Conservation (phyloP, 2,888 invertebrate species). For the Dicycla oo region DNA sequence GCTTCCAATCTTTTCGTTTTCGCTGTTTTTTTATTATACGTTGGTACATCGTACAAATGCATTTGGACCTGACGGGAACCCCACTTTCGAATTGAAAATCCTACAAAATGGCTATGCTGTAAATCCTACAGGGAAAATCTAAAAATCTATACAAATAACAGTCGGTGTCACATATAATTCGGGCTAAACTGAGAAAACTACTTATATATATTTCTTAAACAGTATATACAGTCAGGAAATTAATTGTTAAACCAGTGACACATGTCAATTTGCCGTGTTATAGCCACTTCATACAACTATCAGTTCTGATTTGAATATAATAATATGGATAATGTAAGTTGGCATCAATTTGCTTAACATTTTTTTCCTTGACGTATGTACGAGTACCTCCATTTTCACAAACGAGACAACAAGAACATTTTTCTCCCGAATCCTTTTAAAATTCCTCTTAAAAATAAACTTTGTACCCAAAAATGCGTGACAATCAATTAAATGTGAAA, state of each 20-base stretch:
- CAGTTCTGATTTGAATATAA: neutral
- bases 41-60: too few species aligned
- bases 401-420: neutral
- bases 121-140: neutral
- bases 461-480: conserved; percentile 35
- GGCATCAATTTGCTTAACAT: neutral
- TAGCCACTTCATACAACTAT: neutral
- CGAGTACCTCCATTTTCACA: neutral
- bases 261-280: neutral
- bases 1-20: neutral
- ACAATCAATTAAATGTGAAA: conserved; percentile 60
- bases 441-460: conserved; percentile 42
- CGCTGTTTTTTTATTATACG: too few species aligned
- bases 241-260: neutral
- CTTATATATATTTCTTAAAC: neutral
- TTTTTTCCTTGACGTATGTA: neutral
- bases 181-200: too few species aligned
- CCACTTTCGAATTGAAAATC: too few species aligned
- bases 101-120: too few species aligned
- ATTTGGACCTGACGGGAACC: too few species aligned
- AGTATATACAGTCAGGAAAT: neutral
- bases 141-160: neutral
- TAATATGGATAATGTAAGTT: neutral
- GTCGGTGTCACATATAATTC: neutral
- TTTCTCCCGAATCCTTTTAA: conserved; percentile 11